These are phyloP conservation scores for Seladonia tumulorum DNA, from an alignment of 2,888 invertebrate species.

Conservation along the genomic window DNA sequence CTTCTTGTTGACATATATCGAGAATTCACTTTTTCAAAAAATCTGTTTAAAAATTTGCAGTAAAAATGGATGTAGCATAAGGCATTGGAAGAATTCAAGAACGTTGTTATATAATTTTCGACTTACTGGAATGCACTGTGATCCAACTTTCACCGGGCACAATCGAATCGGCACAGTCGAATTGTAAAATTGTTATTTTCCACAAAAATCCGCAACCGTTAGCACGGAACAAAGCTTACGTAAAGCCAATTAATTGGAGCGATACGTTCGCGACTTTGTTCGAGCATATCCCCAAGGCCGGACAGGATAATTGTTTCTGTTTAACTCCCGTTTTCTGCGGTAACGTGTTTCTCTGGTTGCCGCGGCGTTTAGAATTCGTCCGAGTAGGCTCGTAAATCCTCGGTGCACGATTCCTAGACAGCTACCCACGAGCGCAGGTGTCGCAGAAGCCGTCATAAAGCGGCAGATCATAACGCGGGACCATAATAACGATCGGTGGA, in stretches of 20 bases:
- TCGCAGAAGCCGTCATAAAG: conserved; percentile 48
- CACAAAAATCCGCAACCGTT: too few species aligned
- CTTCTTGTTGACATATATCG: too few species aligned
- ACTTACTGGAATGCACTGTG: too few species aligned
- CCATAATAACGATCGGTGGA: conserved; percentile 70
- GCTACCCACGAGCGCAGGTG: conserved; percentile 36
- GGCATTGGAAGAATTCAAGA: too few species aligned
- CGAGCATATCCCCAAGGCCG: background rate
- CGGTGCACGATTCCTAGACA: background rate
- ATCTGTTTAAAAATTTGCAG: too few species aligned
- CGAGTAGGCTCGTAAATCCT: conserved; percentile 1
- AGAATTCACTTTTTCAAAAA: too few species aligned
- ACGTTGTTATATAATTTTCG: too few species aligned
- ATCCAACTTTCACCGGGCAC: too few species aligned
- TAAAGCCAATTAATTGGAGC: background rate
- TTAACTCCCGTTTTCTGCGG: background rate
- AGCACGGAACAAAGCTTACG: background rate
- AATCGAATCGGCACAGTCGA: too few species aligned
- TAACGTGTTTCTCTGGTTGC: background rate
- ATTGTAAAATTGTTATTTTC: too few species aligned
- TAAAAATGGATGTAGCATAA: too few species aligned
- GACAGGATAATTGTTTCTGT: background rate
- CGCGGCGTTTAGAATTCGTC: conserved; percentile 5
- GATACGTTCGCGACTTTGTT: background rate
- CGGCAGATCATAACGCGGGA: conserved; percentile 66